Base-by-base conservation (phyloP, 2,113 vertebrate species). In the Sylvietta virens region DNA sequence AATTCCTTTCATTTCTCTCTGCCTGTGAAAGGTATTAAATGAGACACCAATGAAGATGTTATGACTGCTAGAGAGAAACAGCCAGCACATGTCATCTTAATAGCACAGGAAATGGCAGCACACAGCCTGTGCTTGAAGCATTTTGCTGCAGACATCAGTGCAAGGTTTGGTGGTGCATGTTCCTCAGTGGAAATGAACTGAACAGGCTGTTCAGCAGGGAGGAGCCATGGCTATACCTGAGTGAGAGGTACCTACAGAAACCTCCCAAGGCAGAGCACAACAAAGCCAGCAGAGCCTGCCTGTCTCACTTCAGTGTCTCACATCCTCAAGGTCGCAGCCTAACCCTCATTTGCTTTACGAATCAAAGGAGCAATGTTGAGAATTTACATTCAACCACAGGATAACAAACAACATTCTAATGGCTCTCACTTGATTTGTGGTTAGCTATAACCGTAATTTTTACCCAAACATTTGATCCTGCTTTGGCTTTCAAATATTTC, bases 391-490 rank as follows among this genome's bases (percentile, higher is more conserved):
- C 69, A 76, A 69, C 90, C 73, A 48, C 92, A 90, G 42, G 86
- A 62, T 91, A 94, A 92, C 93, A 82, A 96, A 88, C 84, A 89
- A 62, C 53, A 45, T 91, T 83, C 95, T 95, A 94, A 95, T 66
- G 64, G 95, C 84, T 86, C 85, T 97, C 96, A 84, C 81, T 94
- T 91, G 95, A 95, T 86, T 96, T 96, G 93, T 60, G 80, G 94
- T 95, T 94, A 89, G 83, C 74, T 87, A 74, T 94, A 24, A 5
- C 83, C 85, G 64, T 97, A 94, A 95, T 95, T 95, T 96, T 94
- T 92, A 94, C 88, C 94, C 94, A 97, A 98, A 97, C 94, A 96
- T 94, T 94, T 86, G 84, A 95, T 95, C 95, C 96, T 92, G 78
- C 95, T 95, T 96, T 81, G 79, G 95, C 78, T 81, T 94, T 88